A percentile compares a stretch with the other conserved stretches of the same genome.
Evolutionary conservation across 2,797 vertebrate genomes (phyloP).

Genomic region (Myoxocephalus aenaeus): DNA sequence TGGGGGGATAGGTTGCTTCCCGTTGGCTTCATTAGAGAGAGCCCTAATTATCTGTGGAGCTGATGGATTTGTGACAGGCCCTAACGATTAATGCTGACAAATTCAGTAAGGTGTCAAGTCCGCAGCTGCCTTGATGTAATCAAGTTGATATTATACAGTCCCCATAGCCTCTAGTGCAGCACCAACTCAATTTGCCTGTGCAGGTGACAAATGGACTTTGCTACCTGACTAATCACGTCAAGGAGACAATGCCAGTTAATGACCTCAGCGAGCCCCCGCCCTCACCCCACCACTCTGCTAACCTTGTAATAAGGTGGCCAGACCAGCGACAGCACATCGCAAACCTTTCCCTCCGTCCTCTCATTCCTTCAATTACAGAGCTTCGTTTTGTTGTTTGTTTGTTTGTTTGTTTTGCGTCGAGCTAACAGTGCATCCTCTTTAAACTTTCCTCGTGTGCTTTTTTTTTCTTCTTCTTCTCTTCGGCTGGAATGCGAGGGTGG

Average conservation of each 20-base stretch:
- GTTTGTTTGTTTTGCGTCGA: not conserved
- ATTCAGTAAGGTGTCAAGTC: slow-evolving; percentile 99
- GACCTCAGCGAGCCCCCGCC: slow-evolving; percentile 89
- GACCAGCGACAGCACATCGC: slow-evolving; percentile 35
- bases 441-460: slow-evolving; percentile 39
- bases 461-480: not conserved
- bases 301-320: slow-evolving; percentile 64
- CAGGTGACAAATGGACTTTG: slow-evolving; percentile 99
- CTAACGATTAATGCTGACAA: slow-evolving; percentile 99
- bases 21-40: slow-evolving; percentile 97
- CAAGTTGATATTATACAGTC: slow-evolving; percentile 99
- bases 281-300: slow-evolving; percentile 54
- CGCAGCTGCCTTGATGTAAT: slow-evolving; percentile 99
- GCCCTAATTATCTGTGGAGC: slow-evolving; percentile 99
- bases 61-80: slow-evolving; percentile 99
- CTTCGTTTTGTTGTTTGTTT: not conserved
- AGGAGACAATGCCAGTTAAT: slow-evolving; percentile 98
- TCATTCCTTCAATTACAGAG: not conserved
- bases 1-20: slow-evolving; percentile 91
- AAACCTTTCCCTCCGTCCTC: slow-evolving; percentile 16
- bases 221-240: slow-evolving; percentile 99
- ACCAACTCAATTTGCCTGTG: slow-evolving; percentile 99
- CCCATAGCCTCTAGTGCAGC: slow-evolving; percentile 98
- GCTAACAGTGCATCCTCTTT: not conserved
- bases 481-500: slow-evolving; percentile 27